A percentile compares a stretch with the other conserved stretches of the same genome.
These are phyloP conservation scores for Pogonocherus hispidulus DNA, from an alignment of 2,888 invertebrate species.

Conservation along the genomic window DNA sequence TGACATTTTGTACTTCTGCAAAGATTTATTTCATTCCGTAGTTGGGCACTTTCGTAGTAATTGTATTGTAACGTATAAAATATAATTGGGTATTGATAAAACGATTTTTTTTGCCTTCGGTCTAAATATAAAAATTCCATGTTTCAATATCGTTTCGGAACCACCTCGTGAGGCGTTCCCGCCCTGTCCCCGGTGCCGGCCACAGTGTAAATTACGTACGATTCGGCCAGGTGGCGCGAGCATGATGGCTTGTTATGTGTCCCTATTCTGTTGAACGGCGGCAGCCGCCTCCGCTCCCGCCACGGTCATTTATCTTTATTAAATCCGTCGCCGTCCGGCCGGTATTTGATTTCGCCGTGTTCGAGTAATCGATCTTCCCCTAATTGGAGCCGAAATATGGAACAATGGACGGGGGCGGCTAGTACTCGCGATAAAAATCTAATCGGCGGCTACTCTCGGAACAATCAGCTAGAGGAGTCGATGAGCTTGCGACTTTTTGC, in stretches of 20 bases:
- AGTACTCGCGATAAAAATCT: constrained; percentile 26
- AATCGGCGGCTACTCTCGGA: constrained; percentile 12
- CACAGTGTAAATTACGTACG: constrained; percentile 13
- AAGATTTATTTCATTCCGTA: too few species aligned
- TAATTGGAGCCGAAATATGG: constrained; percentile 36
- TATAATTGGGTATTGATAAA: too few species aligned
- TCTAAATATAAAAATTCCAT: too few species aligned
- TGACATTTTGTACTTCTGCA: too few species aligned
- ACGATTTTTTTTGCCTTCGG: too few species aligned
- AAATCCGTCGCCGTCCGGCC: constrained; percentile 24
- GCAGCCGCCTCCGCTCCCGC: background rate
- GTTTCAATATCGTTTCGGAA: too few species aligned
- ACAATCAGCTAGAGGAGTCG: constrained; percentile 9
- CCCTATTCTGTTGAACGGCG: constrained; percentile 12
- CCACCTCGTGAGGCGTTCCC: background rate
- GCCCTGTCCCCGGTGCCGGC: constrained; percentile 7
- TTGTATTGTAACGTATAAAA: too few species aligned
- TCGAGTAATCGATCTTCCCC: constrained; percentile 31
- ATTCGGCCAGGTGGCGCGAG: constrained; percentile 21
- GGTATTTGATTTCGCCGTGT: constrained; percentile 30
- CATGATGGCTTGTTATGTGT: constrained; percentile 26
- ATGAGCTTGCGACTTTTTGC: constrained; percentile 4
- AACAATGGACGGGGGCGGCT: constrained; percentile 5
- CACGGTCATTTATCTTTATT: constrained; percentile 34
- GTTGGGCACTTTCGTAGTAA: too few species aligned